Conservation (phyloP, 2,888 invertebrate species). For the Fissipunctia ypsillon region DNA sequence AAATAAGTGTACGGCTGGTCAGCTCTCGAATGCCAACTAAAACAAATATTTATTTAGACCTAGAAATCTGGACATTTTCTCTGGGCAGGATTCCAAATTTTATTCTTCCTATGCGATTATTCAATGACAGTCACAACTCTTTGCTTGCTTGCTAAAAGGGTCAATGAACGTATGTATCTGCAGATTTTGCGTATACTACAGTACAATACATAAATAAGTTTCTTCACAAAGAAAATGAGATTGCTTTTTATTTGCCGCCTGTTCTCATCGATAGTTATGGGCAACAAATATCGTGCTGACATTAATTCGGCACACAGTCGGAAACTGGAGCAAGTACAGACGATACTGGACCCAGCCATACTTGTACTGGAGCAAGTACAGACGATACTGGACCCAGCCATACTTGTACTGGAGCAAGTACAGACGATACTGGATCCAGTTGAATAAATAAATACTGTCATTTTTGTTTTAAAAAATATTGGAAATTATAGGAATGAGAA, state of each 20-base stretch:
- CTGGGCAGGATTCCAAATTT: background rate
- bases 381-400: too few species aligned
- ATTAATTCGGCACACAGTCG: constrained; percentile 33
- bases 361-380: too few species aligned
- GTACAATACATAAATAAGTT: background rate
- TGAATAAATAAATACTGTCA: too few species aligned
- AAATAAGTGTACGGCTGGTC: too few species aligned
- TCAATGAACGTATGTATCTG: background rate
- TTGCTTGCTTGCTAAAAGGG: background rate
- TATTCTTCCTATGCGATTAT: constrained; percentile 1
- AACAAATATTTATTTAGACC: background rate
- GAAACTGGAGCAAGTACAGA: constrained; percentile 23
- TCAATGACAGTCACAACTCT: background rate
- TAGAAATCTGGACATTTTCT: background rate
- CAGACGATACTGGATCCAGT: too few species aligned
- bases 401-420: too few species aligned
- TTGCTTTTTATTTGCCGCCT: constrained; percentile 22
- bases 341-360: constrained; percentile 31
- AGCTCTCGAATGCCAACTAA: background rate
- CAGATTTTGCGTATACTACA: background rate
- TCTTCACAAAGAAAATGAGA: constrained; percentile 23
- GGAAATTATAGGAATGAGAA: too few species aligned
- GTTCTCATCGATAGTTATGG: constrained; percentile 16
- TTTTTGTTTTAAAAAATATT: too few species aligned
- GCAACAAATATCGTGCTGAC: constrained; percentile 22